Base-by-base conservation (phyloP, 2,797 vertebrate species). In the Aselliscus stoliczkanus region DNA sequence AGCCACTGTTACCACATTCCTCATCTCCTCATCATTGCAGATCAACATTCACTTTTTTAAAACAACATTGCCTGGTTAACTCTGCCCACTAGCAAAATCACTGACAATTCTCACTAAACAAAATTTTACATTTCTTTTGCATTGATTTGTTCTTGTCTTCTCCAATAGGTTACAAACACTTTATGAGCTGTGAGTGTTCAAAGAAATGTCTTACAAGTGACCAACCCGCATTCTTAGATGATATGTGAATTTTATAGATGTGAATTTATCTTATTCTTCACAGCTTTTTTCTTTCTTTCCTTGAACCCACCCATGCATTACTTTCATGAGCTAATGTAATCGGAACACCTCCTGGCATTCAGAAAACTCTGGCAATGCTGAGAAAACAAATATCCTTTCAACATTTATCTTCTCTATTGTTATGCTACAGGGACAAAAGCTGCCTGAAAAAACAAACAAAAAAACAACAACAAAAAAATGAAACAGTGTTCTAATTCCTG, bases 121-220 rank as follows among this genome's bases (percentile, higher is more conserved):
- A 85, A 96, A 44, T 50, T 85, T 88, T 60, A 23, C 86, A 92
- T 65, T 86, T 82, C n/a, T 80, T 58, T 92, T 96, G 4, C 14
- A n/a, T n/a, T 88, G 18, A 7, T 47, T 69, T 27, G 10, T 21
- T 90, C 95, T 94, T 87, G 15, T 60, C 60, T 82, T 90, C 29
- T 93, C 56, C 34, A 18, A 52, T 94, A 92, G 75, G 34, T 96
- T 90, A 87, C 47, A 82, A 81, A 88, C 47, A 47, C 47, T 84
- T 62, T 79, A 81, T 69, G 39, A 93, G 27, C 77, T 80, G 21
- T 86, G 37, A 92, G 10, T 93, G 58, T 82, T 96, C 52, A 82
- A 56, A 42, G 4, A 73, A 80, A 42, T 52, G 31, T 52, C 37
- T 90, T 44, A 58, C 39, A 73, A 76, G 39, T 50, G 73, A 93